Base-by-base conservation (phyloP, 2,797 vertebrate species). In the Chiroxiphia lanceolata region DNA sequence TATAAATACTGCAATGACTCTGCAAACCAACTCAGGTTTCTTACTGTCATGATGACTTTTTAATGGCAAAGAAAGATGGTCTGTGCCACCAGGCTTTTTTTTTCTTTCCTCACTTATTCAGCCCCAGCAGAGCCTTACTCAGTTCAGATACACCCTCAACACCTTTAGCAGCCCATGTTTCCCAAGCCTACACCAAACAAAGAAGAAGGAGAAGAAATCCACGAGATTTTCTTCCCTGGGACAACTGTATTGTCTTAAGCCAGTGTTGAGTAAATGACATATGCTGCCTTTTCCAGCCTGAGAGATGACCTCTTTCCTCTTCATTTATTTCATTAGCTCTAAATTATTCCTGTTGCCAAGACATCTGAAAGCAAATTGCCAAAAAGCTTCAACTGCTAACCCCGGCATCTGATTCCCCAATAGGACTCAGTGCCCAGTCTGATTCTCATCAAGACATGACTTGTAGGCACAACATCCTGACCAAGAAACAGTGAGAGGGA, bases 341-440 rank as follows among this genome's bases (percentile, higher is more conserved):
- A 69, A 94, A 83, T 86, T 90, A 67, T 25, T 59, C 80, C 81
- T 70, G 23, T 81, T 78, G 74, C 79, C 63, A 90, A 94, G 79
- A 68, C 48, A 61, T 87, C 88, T 94, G 90, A 90, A 93, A 96
- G 50, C 11, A 91, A 77, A 87, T 69, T 87, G 72, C 53, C 82
- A 70, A 91, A 96, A 61, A 59, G 2, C 42, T 68, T 93, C 92
- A 93, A 6, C 45, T 4, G 2, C 31, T 92, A 57, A 80, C 38
- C 44, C 31, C 48, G 95, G n/a, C 26, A 44, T 47, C 45, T 23
- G 42, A 76, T 50, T 47, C 36, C 54, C 63, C 12, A 26, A 38
- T 36, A 96, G 36, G 51, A 76, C 81, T 54, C 65, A 74, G 67
- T 64, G 83, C 25, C 26, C 63, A 64, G 44, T 6, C 54, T 90